Evolutionary conservation across 2,888 invertebrate species (phyloP).

Genomic region (Synanthedon andrenaeformis): DNA sequence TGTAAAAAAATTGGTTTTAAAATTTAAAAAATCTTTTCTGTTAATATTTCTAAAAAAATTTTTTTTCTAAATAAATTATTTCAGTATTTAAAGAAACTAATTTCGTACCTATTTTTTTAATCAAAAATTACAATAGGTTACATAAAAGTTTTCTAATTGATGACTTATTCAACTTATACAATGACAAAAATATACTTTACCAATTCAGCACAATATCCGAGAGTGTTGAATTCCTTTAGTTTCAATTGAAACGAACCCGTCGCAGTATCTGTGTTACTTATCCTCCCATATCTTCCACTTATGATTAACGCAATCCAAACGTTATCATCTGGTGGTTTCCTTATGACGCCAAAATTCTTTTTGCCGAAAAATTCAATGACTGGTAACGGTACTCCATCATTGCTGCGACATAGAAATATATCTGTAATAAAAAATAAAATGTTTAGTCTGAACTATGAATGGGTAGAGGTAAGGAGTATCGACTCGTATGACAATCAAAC

Average conservation of each 20-base stretch:
- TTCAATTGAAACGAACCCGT: slow-evolving; percentile 74
- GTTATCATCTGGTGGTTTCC: slow-evolving; percentile 35
- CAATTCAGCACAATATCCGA: slow-evolving; percentile 71
- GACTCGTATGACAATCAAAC: too few relatives aligned
- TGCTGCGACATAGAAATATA: slow-evolving; percentile 71
- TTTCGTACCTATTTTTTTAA: too few relatives aligned
- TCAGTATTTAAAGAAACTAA: too few relatives aligned
- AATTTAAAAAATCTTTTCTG: too few relatives aligned
- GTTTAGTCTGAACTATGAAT: too few relatives aligned
- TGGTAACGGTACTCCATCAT: slow-evolving; percentile 53
- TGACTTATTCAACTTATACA: too few relatives aligned
- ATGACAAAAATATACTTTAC: slow-evolving; percentile 39
- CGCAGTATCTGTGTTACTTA: slow-evolving; percentile 54
- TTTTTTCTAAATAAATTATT: too few relatives aligned
- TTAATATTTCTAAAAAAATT: too few relatives aligned
- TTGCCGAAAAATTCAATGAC: slow-evolving; percentile 54
- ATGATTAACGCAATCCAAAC: slow-evolving; percentile 71
- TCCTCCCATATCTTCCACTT: slow-evolving; percentile 72
- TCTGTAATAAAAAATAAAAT: slow-evolving; percentile 41
- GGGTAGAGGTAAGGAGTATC: too few relatives aligned
- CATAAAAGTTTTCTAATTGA: too few relatives aligned
- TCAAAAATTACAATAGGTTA: too few relatives aligned
- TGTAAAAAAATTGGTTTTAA: too few relatives aligned
- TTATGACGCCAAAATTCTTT: slow-evolving; percentile 56
- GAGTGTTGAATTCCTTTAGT: slow-evolving; percentile 70